Conservation (phyloP, 1,140 invertebrate genomes). For the Mya arenaria region DNA sequence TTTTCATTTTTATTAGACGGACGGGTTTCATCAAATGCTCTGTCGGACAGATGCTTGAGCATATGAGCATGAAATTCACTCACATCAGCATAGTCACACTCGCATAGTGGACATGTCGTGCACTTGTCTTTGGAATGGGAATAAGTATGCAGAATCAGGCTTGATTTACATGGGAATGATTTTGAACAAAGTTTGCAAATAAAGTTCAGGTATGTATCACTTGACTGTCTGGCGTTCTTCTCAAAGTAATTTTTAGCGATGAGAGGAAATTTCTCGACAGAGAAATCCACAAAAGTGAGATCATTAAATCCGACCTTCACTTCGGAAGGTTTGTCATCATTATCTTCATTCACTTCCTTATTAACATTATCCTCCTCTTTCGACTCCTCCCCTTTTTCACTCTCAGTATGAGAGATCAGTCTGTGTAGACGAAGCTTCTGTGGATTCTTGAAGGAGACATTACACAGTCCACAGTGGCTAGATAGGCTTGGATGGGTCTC, state of each 20-base stretch:
- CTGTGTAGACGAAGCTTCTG: slow-evolving; percentile 87
- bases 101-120: slow-evolving; percentile 74
- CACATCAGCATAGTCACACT: slow-evolving; percentile 76
- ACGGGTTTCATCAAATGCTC: slow-evolving; percentile 68
- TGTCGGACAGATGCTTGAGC: slow-evolving; percentile 75
- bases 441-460: slow-evolving; percentile 87
- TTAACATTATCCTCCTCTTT: too few species aligned
- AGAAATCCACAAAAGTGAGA: slow-evolving; percentile 90
- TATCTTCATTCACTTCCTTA: slow-evolving; percentile 68
- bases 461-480: slow-evolving; percentile 87
- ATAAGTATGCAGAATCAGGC: slow-evolving; percentile 84
- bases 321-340: background rate
- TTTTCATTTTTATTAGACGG: slow-evolving; percentile 34
- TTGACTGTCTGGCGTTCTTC: slow-evolving; percentile 85
- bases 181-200: slow-evolving; percentile 87
- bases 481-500: slow-evolving; percentile 87
- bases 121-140: slow-evolving; percentile 71
- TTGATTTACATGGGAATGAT: slow-evolving; percentile 88
- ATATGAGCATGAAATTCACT: slow-evolving; percentile 76
- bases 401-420: slow-evolving; percentile 83
- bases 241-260: slow-evolving; percentile 89
- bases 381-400: slow-evolving; percentile 33
- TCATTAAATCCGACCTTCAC: slow-evolving; percentile 86
- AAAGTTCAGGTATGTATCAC: slow-evolving; percentile 85
- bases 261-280: slow-evolving; percentile 88